Conservation (phyloP, 2,113 vertebrate genomes). For the Pavo muticus region DNA sequence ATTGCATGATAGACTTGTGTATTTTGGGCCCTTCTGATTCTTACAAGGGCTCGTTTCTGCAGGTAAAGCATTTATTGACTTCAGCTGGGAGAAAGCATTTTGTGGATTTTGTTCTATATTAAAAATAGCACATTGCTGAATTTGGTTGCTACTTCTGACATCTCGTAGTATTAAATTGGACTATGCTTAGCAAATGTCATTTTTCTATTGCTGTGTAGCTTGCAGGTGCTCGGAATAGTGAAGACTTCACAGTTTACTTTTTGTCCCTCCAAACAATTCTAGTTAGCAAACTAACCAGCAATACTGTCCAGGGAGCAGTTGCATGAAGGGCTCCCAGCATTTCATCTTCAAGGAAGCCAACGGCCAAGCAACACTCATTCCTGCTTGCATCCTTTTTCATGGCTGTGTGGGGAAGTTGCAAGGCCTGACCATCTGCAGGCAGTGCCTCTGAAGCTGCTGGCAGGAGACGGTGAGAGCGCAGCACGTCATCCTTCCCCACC, state of each 20-base stretch:
- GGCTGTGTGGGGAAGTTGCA: not conserved
- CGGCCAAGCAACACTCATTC: not conserved
- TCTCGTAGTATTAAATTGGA: not conserved
- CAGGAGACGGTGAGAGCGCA: fast-evolving
- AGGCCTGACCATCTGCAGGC: not conserved
- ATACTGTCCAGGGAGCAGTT: not conserved
- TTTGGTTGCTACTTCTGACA: not conserved
- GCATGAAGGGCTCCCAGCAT: not conserved
- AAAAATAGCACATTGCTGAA: not conserved
- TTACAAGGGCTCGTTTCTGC: not conserved
- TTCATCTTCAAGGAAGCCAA: not conserved
- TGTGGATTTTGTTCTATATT: not conserved
- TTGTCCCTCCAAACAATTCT: not conserved
- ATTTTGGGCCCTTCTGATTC: not conserved
- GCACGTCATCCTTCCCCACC: not conserved
- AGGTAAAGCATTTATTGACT: not conserved
- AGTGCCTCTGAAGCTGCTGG: not conserved
- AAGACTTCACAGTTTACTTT: not conserved
- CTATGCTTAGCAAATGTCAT: not conserved
- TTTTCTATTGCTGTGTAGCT: not conserved
- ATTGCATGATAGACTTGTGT: not conserved
- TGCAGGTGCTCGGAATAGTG: not conserved
- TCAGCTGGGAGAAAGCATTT: not conserved
- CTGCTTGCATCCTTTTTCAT: not conserved
- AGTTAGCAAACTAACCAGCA: not conserved